These are phyloP conservation scores for Euglossa dilemma DNA, from an alignment of 1,140 invertebrate species.

Conservation along the genomic window DNA sequence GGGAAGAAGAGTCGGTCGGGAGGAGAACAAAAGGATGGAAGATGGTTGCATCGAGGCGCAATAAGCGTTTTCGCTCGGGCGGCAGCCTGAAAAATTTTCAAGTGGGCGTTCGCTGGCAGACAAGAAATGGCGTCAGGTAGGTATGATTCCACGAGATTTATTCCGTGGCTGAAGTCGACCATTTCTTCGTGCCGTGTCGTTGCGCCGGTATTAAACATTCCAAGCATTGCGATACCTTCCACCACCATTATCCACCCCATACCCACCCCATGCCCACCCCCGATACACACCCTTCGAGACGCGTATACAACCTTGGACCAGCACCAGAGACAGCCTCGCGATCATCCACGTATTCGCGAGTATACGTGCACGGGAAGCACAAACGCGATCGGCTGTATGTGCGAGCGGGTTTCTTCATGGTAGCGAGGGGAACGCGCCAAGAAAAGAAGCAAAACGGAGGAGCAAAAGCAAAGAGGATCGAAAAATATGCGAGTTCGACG, in stretches of 20 bases:
- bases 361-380: background rate
- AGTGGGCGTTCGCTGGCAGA: conserved; percentile 49
- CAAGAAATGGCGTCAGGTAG: conserved; percentile 62
- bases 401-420: background rate
- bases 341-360: background rate
- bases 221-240: conserved; percentile 73
- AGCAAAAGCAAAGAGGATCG: conserved; percentile 24
- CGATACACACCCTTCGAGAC: conserved; percentile 49
- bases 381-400: background rate
- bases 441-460: too few species aligned
- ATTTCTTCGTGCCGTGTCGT: conserved; percentile 74
- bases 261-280: background rate
- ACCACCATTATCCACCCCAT: background rate
- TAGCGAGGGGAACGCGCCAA: conserved; percentile 3
- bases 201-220: conserved; percentile 80
- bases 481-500: conserved; percentile 40
- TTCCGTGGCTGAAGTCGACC: conserved; percentile 71
- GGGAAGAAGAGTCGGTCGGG: background rate
- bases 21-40: background rate
- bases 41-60: conserved; percentile 29
- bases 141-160: conserved; percentile 72
- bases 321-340: conserved; percentile 28
- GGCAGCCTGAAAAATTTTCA: conserved; percentile 57
- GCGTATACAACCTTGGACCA: conserved; percentile 37
- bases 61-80: conserved; percentile 53